A percentile compares a stretch with the other conserved stretches of the same genome.
Evolutionary conservation across 2,888 invertebrate species (phyloP).

Genomic region (Nephrotoma appendiculata): DNA sequence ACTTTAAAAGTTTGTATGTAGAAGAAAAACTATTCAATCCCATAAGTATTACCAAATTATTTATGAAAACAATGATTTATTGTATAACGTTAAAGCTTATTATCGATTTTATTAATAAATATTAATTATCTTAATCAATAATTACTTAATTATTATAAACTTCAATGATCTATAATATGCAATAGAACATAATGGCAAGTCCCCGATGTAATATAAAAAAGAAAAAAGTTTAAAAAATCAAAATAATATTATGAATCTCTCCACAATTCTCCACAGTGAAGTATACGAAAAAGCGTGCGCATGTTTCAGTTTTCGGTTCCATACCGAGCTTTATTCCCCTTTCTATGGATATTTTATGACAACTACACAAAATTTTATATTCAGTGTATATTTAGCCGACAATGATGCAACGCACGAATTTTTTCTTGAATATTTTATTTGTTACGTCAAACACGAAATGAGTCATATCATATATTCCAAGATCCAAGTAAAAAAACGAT

Average conservation of each 20-base stretch:
- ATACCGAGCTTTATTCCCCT: background rate
- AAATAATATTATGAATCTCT: background rate
- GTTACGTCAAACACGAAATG: background rate
- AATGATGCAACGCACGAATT: background rate
- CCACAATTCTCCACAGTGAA: background rate
- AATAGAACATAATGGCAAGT: background rate
- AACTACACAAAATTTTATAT: background rate
- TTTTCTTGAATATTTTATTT: background rate
- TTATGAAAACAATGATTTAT: background rate
- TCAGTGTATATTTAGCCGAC: background rate
- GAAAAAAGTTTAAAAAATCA: background rate
- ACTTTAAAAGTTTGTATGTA: background rate
- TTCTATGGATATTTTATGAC: background rate
- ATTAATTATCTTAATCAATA: background rate
- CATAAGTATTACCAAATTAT: background rate
- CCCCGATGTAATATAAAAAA: background rate
- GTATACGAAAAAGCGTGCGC: background rate
- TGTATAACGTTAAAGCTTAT: background rate
- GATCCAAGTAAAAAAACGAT: background rate
- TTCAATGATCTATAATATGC: background rate
- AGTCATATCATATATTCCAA: background rate
- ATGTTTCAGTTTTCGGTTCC: background rate
- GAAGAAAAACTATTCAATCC: background rate
- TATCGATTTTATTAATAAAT: background rate
- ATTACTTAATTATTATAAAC: background rate